Evolutionary conservation across 2,797 vertebrate genomes (phyloP), one percentile per base, ranked within the genome.

Genomic region (Pitangus sulphuratus): DNA sequence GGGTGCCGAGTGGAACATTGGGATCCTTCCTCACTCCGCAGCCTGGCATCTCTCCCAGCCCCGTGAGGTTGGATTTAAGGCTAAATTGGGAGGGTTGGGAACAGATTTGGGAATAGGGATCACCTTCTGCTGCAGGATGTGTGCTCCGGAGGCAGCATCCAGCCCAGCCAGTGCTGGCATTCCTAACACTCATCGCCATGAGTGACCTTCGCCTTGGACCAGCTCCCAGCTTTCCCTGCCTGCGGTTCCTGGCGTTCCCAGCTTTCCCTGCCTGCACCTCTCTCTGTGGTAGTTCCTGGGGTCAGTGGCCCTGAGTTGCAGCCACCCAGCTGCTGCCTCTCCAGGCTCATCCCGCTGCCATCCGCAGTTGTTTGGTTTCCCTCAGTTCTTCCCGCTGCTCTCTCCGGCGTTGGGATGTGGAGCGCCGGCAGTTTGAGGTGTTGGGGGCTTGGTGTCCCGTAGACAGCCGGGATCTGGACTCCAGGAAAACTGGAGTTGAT

Each of bases 301-400:
- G 11, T 48, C 1, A 4, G 20, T 33, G 35, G 22, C 57, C 25
- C 20, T 28, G 35, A 33, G 50, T 39, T 76, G 24, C 25, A 33
- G 26, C 26, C 31, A 6, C 69, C 51, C 66, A 54, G 10, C 31
- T 0, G 0, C 60, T 7, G 5, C 18, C 15, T 37, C 21, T 87
- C 30, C 15, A 0, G 1, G 31, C 77, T 80, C 12, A 6, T 68
- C 72, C 64, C 0, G 0, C 28, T 0, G 0, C 37, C 33, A 4
- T 48, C 79, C 40, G 1, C 40, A 8, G 3, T 45, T 15, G 21
- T 31, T 71, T 21, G 0, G 60, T 61, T 69, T 65, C 42, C 85
- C 20, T 24, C 7, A 26, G 37, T 58, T 89, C 31, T 24, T 82
- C 69, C 89, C 3, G 2, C 7, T 2, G 18, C 66, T 12, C 45